Evolutionary conservation across 2,113 vertebrate genomes (phyloP), one percentile per base, ranked within the genome.

Genomic region (Galemys pyrenaicus): DNA sequence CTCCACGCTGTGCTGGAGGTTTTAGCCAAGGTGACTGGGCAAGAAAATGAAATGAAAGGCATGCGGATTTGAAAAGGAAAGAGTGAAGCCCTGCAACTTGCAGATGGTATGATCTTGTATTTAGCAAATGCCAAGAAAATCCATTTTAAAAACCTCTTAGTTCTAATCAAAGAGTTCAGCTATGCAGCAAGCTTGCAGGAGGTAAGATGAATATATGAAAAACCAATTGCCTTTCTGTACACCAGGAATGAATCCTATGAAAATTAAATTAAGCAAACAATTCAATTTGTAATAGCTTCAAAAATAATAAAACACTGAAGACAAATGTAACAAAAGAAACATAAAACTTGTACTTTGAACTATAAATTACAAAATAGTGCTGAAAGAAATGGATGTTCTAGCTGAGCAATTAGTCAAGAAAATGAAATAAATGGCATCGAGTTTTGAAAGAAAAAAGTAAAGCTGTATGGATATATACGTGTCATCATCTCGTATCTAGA

Each of bases 251-350:
- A 96, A 60, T 39, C 65, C 60, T 37, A 19, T 0, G 28, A n/a
- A 91, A 81, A 84, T 84, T 83, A 93, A 94, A 86, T 92, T 49
- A 87, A 88, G 83, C 6, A 35, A 92, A 87, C 60, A 60, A 32
- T 73, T 89, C 88, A 28, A 62, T 71, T 51, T 94, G 11, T 22
- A 39, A 16, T 20, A 19, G 17, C 37, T 75, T 65, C 20, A 2
- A 80, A 90, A 84, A 15, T 41, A 82, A 54, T 30, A n/a, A 89
- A 80, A 46, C 44, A 26, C 79, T 56, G 13, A 10, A 75, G 65
- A 58, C 54, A 73, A 89, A 67, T 81, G 30, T n/a, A 82, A 58
- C 62, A 37, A 10, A 19, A 12, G 68, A 26, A 54, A 15, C 9
- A 51, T 0, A 62, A 49, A 92, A 30, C n/a, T 49, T 54, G 54